Evolutionary conservation across 2,888 invertebrate genomes (phyloP), one percentile per base, ranked within the genome.

Genomic region (Hybos culiciformis): DNA sequence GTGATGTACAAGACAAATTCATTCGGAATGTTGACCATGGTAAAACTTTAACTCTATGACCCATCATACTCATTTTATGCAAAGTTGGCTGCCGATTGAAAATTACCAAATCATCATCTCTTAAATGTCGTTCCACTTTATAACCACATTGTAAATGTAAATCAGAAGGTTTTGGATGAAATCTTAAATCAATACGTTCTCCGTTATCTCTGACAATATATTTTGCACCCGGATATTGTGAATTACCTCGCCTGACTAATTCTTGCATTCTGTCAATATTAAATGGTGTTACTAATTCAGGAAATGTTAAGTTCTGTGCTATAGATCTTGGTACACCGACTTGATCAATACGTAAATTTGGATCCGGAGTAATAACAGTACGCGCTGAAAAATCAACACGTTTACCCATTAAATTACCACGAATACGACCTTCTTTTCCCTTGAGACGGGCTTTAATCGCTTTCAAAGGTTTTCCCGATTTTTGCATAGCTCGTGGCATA

Each of bases 31-130:
- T 99, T 37, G 97, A 98, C 98, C 98, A 99, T 0, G 98, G 98
- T 45, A 99, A 70, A 8, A 98, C 94, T 66, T 90, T 88, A 0
- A 91, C 91, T 57, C 90, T 79, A 70, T 99, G 98, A 49, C 98
- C 97, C 99, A 99, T 99, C 98, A 99, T 99, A 81, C 91, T 91
- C 98, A 99, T 99, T 70, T 99, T 99, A 70, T 99, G 99, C 5
- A 99, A 77, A 3, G 99, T 99, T 0, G 99, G 99, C 64, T 99
- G 98, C 51, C 99, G 85, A 70, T 99, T 99, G 76, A 99, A 99
- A 52, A 99, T 93, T 15, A 99, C 91, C 50, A 94, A 74, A 69
- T 99, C 98, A 47, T 94, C 96, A 64, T 98, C 97, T 48, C 94
- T 78, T 62, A 99, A 85, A 68, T 99, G 98, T 29, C 98, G 71